Conservation (phyloP, 2,888 invertebrate species). For the Eustalomyia histrio region DNA sequence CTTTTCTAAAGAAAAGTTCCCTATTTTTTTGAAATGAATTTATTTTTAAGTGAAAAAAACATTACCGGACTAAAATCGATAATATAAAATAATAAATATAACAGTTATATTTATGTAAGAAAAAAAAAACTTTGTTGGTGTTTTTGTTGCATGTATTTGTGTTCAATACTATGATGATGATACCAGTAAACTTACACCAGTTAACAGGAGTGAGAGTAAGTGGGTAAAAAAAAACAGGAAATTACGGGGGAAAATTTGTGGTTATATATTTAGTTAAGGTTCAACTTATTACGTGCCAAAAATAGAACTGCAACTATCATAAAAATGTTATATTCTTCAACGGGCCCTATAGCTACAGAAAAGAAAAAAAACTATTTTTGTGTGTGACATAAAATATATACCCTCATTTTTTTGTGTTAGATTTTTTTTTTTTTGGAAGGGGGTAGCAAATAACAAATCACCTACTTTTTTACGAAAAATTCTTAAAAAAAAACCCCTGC, state of each 20-base stretch:
- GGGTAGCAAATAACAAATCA: conserved; percentile 16
- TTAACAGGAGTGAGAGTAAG: neutral
- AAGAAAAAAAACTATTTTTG: neutral
- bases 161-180: conserved; percentile 34
- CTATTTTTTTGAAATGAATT: neutral
- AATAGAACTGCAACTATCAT: conserved; percentile 42
- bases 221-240: neutral
- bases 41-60: neutral
- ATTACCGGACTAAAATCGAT: conserved; percentile 48
- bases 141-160: conserved; percentile 34
- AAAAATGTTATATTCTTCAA: conserved; percentile 15
- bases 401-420: conserved; percentile 17
- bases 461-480: conserved; percentile 4
- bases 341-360: neutral
- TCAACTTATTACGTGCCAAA: conserved; percentile 63
- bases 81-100: conserved; percentile 60
- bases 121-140: conserved; percentile 31
- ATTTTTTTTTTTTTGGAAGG: neutral
- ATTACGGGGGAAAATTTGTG: conserved; percentile 39
- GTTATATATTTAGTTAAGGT: conserved; percentile 47
- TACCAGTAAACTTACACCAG: conserved; percentile 37
- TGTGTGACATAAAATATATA: conserved; percentile 26
- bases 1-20: neutral
- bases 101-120: conserved; percentile 47
- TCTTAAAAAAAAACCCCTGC: neutral